These are phyloP conservation scores for Agrochola lota DNA, from an alignment of 2,888 invertebrate species.

Conservation along the genomic window DNA sequence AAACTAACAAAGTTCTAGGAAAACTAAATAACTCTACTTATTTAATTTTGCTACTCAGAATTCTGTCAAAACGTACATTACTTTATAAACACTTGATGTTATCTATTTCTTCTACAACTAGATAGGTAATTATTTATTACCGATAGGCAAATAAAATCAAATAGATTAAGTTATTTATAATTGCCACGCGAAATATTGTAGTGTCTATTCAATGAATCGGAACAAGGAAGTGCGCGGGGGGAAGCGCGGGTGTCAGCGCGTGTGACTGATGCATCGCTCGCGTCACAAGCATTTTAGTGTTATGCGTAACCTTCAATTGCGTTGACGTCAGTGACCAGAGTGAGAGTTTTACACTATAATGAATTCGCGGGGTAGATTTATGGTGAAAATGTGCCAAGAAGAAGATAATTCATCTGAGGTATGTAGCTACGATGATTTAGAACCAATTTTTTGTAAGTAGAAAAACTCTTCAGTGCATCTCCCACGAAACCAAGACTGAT, in stretches of 20 bases:
- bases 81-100: constrained; percentile 13
- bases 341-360: constrained; percentile 2
- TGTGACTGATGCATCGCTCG: constrained; percentile 19
- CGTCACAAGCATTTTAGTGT: constrained; percentile 11
- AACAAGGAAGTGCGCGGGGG: neutral
- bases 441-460: constrained; percentile 12
- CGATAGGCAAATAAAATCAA: constrained; percentile 1
- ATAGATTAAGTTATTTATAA: constrained; percentile 7
- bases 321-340: constrained; percentile 27
- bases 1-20: constrained; percentile 2
- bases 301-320: constrained; percentile 26
- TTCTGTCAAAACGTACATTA: constrained; percentile 13
- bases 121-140: neutral
- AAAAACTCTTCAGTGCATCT: constrained; percentile 9
- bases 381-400: constrained; percentile 29
- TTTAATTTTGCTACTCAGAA: constrained; percentile 8
- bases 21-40: constrained; percentile 5
- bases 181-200: constrained; percentile 22
- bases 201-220: constrained; percentile 1
- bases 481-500: constrained; percentile 2
- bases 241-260: constrained; percentile 15
- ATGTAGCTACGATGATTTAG: constrained; percentile 11
- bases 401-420: constrained; percentile 29
- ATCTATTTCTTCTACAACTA: constrained; percentile 14
- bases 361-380: constrained; percentile 27